Evolutionary conservation across 35 echinoderm and acorn worm species (phyloP), one percentile per base, ranked within the genome.

Genomic region (Apostichopus parvimensis): DNA sequence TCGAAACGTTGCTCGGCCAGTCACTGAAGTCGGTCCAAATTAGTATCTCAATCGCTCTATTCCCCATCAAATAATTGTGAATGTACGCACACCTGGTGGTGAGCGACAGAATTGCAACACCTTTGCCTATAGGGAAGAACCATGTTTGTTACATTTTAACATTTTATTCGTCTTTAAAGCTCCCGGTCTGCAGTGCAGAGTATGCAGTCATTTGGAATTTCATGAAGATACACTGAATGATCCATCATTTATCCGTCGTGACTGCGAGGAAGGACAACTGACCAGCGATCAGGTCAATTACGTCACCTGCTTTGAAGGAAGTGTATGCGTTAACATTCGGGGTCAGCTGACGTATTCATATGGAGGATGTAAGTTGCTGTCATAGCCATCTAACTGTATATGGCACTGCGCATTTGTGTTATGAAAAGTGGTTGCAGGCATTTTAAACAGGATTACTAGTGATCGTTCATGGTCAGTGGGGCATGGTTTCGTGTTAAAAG

Each of bases 191-290:
- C 84, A 87, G 84, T 87, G 84, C 25, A 53, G 84, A 57, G 53
- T 87, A 3, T 87, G 84, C 57, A 87, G 84, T 62, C 84, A 87
- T 57, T 8, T 62, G 18, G 62, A 64, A 23, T 87, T 87, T 62
- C 84, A 87, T 25, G 57, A 87, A 6, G 54, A 61, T 13, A 14
- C 9, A 15, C 14, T 61, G 0, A 64, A 62, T 57, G 54, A 87
- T 57, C 57, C 84, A 58, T 58, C 57, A 0, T 20, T 87, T 64
- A 28, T 10, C 13, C 64, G 62, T 22, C 58, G 58, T n/a, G 84
- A 87, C 23, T 87, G 84, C 57, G 55, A 87, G 57, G 84, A 87
- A 25, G 84, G 84, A 7, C 55, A 87, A 8, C 57, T 87, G 5
- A 15, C 57, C 53, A 64, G 20, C 4, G 84, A 87, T 5, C 13